Evolutionary conservation across 2,797 vertebrate species (phyloP), one percentile per base, ranked within the genome.

Genomic region (Catostomus latipinnis): DNA sequence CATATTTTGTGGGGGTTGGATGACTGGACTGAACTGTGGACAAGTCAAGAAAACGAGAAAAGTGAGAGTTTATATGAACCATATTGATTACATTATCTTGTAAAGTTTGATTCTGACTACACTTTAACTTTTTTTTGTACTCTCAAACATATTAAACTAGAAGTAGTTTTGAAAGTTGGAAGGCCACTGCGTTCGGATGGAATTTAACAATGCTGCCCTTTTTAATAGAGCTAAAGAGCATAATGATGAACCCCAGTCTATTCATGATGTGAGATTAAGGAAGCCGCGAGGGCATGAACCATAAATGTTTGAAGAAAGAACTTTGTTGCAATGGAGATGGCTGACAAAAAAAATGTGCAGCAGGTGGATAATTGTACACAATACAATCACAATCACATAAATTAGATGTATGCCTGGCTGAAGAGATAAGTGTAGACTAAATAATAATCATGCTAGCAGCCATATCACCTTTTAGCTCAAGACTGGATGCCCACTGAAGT

Each of bases 321-420:
- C 66, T 83, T 89, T 89, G 86, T 87, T 89, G 87, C 83, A 80
- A 79, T 53, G 71, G n/a, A 77, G 77, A 87, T 81, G 73, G 67
- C 54, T 76, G 60, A 87, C 81, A 82, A 80, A 87, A 88, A 88
- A 62, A 61, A 74, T 82, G 81, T 88, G 86, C 85, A 92, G 93
- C 93, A 94, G 93, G 93, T 94, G 94, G 92, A 92, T 88, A 84
- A 86, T 88, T 92, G 91, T 90, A 82, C 87, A 93, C 70, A 18
- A 18, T 18, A 18, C 16, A 18, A 18, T 18, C 16, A 18, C 16
- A 18, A 18, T 18, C 16, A 18, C 16, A 18, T 34, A 34, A 34
- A 34, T 34, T 3, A 34, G 34, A 34, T 34, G 34, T 34, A 34
- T 34, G 34, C 34, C 34, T 34, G 34, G 22, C 1, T 22, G 22